phyloP scores from a whole-genome alignment of 2,797 vertebrate genomes.

The Kryptopterus vitreolus region DNA sequence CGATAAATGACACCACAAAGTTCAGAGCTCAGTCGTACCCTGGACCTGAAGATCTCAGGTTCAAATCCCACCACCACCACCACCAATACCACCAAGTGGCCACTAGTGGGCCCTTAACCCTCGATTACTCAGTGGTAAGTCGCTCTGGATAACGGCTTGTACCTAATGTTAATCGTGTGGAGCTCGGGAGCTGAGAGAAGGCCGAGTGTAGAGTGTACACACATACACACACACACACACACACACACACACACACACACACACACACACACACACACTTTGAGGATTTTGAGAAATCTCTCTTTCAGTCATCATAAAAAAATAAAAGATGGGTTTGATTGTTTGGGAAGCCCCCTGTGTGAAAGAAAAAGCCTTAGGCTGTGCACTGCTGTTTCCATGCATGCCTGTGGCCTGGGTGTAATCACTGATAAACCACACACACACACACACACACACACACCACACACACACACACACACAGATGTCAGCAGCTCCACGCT shows the following conservation, averaged over 20 bases:
- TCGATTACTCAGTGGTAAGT: too few species aligned
- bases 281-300: background rate
- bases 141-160: too few species aligned
- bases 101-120: too few species aligned
- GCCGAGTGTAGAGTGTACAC: too few species aligned
- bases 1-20: too few species aligned
- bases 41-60: too few species aligned
- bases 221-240: too few species aligned
- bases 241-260: background rate
- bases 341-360: constrained; percentile 3
- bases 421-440: constrained; percentile 19
- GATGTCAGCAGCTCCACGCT: constrained; percentile 19
- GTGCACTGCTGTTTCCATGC: background rate
- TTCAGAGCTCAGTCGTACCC: too few species aligned
- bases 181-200: background rate
- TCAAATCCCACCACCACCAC: too few species aligned
- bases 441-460: constrained; percentile 17
- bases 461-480: constrained; percentile 18
- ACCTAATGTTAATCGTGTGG: too few species aligned
- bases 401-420: constrained; percentile 32
- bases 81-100: too few species aligned
- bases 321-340: constrained; percentile 9
- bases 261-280: background rate
- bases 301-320: constrained; percentile 18
- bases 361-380: constrained; percentile 18